Evolutionary conservation across 2,888 invertebrate genomes (phyloP).

Genomic region (Lasioglossum morio): DNA sequence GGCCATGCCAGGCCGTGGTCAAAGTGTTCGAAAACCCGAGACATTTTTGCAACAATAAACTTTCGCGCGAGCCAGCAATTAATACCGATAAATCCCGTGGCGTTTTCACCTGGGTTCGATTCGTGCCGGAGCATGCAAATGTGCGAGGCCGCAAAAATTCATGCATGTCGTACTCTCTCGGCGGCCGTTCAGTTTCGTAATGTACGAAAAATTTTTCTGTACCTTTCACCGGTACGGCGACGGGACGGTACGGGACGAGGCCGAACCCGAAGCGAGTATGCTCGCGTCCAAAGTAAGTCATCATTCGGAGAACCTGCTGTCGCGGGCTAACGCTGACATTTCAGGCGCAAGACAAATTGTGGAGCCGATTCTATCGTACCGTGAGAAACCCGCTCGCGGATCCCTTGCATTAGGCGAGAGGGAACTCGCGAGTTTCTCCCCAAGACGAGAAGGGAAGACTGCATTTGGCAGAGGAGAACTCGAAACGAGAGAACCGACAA

Average conservation of each 20-base stretch:
- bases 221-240: conserved; percentile 38
- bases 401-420: conserved; percentile 43
- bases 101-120: neutral
- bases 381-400: conserved; percentile 61
- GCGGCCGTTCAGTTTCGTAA: conserved; percentile 21
- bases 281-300: conserved; percentile 50
- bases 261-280: neutral
- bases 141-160: neutral
- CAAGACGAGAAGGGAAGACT: conserved; percentile 12
- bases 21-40: neutral
- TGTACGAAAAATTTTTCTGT: conserved; percentile 21
- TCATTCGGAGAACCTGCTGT: conserved; percentile 53
- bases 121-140: conserved; percentile 6
- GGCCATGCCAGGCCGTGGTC: neutral
- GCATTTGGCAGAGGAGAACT: conserved; percentile 53
- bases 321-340: conserved; percentile 61
- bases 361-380: conserved; percentile 64
- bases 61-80: neutral
- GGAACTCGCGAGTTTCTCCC: neutral
- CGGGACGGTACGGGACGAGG: neutral
- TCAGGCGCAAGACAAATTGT: conserved; percentile 68
- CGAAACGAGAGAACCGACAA: conserved; percentile 44
- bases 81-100: conserved; percentile 2
- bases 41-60: conserved; percentile 5
- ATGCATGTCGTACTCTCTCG: neutral